Base-by-base conservation (phyloP, 2,113 vertebrate species). In the Thalassoma bifasciatum region DNA sequence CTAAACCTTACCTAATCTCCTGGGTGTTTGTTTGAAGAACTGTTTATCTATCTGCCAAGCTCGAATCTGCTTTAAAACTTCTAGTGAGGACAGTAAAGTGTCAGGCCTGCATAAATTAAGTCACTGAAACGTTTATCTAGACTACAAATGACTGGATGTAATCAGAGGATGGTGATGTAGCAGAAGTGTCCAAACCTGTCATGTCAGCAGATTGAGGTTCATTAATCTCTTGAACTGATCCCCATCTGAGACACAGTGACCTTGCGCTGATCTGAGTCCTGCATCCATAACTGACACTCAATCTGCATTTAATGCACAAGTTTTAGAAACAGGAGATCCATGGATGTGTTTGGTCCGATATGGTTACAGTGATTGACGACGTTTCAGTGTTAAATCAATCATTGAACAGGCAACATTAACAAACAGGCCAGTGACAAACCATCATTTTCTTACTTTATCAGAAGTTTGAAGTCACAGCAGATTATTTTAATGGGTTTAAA, bases 171-270 rank as follows among this genome's bases (percentile, higher is more conserved):
- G 10, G 34, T 75, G 79, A 67, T 59, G 66, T 7, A 75, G 61
- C n/a, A 6, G 58, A 36, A 3, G 34, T 34, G 65, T 86, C 52
- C 30, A 50, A 23, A 70, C 60, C 12, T 68, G 63, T 72, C 69
- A 66, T 24, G 61, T 89, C 85, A 88, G 83, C 77, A 82, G 1
- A 42, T 37, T 69, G 42, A 36, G 70, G 60, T 61, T 73, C 66
- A 85, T 86, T 77, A 77, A 77, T 82, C 71, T 57, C 21, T 61
- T 47, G 59, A 79, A 87, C 68, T 81, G 85, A 90, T 88, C 65
- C 49, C 51, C 30, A 30, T 30, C 16, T 17, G 44, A 8, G 3
- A 16, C 19, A 7, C 14, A 4, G 8, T 74, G 84, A 82, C 83
- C 83, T 83, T 85, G 12, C 16, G 6, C 1, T 46, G 44, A 14